Percentiles rank a stretch among this genome's conserved stretches.
Conservation (phyloP, 2,888 invertebrate species). For the Scaptodrosophila latifasciaeformis region DNA sequence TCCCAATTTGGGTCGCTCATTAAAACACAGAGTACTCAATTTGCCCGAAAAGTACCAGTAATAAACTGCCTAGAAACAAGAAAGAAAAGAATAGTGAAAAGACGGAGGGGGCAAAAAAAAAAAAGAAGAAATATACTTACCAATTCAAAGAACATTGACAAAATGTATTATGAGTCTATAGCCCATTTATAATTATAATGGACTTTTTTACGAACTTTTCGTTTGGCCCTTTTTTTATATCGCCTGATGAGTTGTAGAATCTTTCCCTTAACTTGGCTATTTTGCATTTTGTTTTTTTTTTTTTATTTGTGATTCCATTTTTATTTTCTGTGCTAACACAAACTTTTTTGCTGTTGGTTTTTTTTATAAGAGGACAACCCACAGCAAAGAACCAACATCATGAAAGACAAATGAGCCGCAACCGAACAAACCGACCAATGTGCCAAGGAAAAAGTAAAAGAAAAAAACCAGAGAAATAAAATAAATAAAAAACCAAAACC, state of each 20-base stretch:
- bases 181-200: conserved; percentile 71
- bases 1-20: conserved; percentile 58
- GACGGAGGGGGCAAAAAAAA: conserved; percentile 12
- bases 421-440: conserved; percentile 30
- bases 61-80: conserved; percentile 31
- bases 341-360: too few relatives aligned
- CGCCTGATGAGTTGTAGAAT: neutral
- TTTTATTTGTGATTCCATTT: conserved; percentile 14
- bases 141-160: conserved; percentile 3
- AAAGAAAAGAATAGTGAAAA: conserved; percentile 10
- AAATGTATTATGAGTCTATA: conserved; percentile 57
- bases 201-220: conserved; percentile 53
- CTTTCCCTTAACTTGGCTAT: neutral
- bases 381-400: conserved; percentile 46
- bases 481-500: conserved; percentile 22
- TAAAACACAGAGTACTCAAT: conserved; percentile 62
- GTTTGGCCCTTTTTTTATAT: conserved; percentile 16
- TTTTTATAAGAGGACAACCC: conserved; percentile 27
- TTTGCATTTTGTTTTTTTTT: conserved; percentile 10
- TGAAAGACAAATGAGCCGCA: conserved; percentile 68
- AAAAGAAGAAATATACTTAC: neutral
- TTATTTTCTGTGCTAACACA: conserved; percentile 11
- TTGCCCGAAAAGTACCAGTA: conserved; percentile 43
- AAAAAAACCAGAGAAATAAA: conserved; percentile 15
- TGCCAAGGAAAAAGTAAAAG: conserved; percentile 18